Evolutionary conservation across 2,113 vertebrate genomes (phyloP).

Genomic region (Anhinga anhinga): DNA sequence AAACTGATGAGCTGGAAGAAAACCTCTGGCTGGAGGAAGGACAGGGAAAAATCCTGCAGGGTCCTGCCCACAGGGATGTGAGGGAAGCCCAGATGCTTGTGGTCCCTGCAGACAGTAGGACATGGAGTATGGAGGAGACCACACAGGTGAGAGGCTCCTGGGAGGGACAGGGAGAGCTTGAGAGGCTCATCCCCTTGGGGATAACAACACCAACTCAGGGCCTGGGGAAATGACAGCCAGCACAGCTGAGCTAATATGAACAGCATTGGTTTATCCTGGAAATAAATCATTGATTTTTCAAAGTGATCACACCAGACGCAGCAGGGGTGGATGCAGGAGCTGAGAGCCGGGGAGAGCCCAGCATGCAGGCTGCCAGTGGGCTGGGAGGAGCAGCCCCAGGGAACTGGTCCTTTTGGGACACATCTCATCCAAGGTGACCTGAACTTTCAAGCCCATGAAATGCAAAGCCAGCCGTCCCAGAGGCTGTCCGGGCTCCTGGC

Average conservation of each 20-base stretch:
- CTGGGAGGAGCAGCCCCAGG: neutral
- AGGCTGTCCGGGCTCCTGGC: neutral
- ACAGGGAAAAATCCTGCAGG: neutral
- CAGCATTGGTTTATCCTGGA: neutral
- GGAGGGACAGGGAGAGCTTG: neutral
- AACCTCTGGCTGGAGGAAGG: neutral
- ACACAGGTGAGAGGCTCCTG: fast-evolving
- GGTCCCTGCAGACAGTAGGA: neutral
- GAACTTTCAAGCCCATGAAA: neutral
- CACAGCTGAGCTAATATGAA: neutral
- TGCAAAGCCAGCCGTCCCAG: neutral
- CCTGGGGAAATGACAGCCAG: neutral
- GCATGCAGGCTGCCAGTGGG: fast-evolving
- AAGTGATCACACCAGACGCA: neutral
- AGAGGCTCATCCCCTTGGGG: neutral
- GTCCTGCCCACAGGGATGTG: neutral
- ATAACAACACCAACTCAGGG: neutral
- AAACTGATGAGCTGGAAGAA: neutral
- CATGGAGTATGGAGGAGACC: neutral
- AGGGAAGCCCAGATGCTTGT: neutral
- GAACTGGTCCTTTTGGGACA: neutral
- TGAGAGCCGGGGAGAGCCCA: fast-evolving
- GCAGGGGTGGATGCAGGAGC: neutral
- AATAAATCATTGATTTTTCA: neutral
- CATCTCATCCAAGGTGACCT: neutral